Evolutionary conservation across 2,113 vertebrate genomes (phyloP).

Genomic region (Mesocricetus auratus): DNA sequence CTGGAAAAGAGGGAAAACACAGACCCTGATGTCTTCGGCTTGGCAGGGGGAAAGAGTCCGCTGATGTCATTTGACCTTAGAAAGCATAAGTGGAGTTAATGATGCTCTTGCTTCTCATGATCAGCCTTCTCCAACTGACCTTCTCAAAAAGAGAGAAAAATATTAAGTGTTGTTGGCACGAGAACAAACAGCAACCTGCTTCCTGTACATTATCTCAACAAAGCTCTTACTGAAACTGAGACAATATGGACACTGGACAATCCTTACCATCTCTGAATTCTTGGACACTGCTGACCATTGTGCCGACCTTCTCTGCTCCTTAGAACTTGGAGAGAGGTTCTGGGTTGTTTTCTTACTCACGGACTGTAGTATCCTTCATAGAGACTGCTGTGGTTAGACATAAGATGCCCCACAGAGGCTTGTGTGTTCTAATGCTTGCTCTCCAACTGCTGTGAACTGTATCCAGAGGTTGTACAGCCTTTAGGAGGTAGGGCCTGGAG

Average conservation of each 20-base stretch:
- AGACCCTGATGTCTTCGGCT: not conserved
- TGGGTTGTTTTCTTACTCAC: not conserved
- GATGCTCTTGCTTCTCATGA: not conserved
- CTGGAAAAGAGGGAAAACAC: not conserved
- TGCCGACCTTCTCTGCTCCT: not conserved
- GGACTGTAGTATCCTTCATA: not conserved
- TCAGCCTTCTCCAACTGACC: not conserved
- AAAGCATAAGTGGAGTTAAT: not conserved
- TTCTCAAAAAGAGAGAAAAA: not conserved
- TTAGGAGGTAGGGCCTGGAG: not conserved
- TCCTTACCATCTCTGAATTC: not conserved
- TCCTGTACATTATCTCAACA: not conserved
- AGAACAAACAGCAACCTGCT: not conserved
- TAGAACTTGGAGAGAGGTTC: not conserved
- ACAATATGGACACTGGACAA: not conserved
- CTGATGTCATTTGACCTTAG: not conserved
- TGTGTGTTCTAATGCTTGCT: not conserved
- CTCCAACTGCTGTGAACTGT: not conserved
- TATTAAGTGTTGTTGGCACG: not conserved
- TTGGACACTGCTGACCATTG: not conserved
- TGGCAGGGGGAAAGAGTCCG: not conserved
- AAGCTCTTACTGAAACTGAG: not conserved
- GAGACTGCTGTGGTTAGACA: not conserved
- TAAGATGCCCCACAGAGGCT: not conserved
- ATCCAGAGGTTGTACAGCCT: not conserved